A percentile compares a stretch with the other conserved stretches of the same genome.
These are phyloP conservation scores for Cataglyphis cursor DNA, from an alignment of 2,888 invertebrate species.

Conservation along the genomic window DNA sequence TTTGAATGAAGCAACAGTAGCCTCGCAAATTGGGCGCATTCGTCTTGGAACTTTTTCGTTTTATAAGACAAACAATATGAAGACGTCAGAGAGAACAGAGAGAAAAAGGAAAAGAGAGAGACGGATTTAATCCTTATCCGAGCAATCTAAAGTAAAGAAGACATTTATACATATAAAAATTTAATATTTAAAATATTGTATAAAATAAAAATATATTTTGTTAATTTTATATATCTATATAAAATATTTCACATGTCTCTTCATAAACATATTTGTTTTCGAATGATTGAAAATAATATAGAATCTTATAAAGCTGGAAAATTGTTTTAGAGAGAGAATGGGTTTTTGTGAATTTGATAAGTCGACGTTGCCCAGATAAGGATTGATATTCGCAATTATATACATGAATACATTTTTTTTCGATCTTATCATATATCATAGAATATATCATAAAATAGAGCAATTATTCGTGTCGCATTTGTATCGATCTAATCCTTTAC, in stretches of 20 bases:
- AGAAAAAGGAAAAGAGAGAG: too few species aligned
- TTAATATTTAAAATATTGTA: not conserved
- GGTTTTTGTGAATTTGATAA: not conserved
- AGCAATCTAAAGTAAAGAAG: not conserved
- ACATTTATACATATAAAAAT: not conserved
- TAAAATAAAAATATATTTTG: not conserved
- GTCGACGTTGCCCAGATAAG: constrained; percentile 4
- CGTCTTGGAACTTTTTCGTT: not conserved
- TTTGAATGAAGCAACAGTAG: constrained; percentile 21
- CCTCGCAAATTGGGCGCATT: constrained; percentile 1
- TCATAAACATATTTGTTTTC: constrained; percentile 19
- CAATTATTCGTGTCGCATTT: constrained; percentile 12
- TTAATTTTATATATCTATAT: constrained; percentile 23
- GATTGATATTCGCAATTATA: not conserved
- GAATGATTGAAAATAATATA: not conserved
- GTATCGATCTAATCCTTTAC: constrained; percentile 5
- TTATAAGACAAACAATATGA: not conserved
- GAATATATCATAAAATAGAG: not conserved
- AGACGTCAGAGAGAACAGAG: not conserved
- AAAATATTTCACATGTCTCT: constrained; percentile 7
- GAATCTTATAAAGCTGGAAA: not conserved
- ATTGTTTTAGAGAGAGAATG: not conserved
- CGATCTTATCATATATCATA: not conserved
- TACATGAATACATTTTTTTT: not conserved
- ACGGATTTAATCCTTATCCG: constrained; percentile 16